Evolutionary conservation across 2,797 vertebrate genomes (phyloP).

Genomic region (Parauchenoglanis punctatus): DNA sequence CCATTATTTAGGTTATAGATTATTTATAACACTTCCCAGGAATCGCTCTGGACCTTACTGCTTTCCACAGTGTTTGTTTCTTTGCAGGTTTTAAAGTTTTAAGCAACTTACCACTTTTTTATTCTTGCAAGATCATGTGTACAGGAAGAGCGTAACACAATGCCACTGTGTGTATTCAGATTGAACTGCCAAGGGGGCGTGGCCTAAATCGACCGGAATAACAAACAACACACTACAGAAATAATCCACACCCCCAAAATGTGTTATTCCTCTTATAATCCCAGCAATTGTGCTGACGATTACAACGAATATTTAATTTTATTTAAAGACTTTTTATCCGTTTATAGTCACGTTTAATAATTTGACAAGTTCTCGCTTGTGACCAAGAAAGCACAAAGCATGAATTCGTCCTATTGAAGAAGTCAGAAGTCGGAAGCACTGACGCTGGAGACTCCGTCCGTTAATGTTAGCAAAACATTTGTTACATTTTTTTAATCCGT

Average conservation of each 20-base stretch:
- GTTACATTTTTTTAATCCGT: background rate
- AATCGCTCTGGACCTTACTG: background rate
- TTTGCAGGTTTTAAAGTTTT: background rate
- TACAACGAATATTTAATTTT: background rate
- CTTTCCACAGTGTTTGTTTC: background rate
- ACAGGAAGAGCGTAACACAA: background rate
- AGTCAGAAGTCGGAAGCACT: too few relatives aligned
- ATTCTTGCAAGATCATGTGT: background rate
- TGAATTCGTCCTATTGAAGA: background rate
- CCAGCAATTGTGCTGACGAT: background rate
- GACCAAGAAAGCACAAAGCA: background rate
- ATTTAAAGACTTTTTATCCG: background rate
- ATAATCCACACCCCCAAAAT: background rate
- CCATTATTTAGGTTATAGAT: too few relatives aligned
- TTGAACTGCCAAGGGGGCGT: background rate
- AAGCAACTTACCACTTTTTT: background rate
- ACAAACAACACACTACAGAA: background rate
- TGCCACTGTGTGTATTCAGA: background rate
- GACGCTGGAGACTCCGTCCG: background rate
- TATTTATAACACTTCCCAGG: background rate
- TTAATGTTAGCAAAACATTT: background rate
- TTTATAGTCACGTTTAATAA: background rate
- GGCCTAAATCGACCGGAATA: background rate
- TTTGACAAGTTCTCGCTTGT: background rate
- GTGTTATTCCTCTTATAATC: background rate